phyloP scores from a whole-genome alignment of 2,113 vertebrate genomes.

The Canis aureus region DNA sequence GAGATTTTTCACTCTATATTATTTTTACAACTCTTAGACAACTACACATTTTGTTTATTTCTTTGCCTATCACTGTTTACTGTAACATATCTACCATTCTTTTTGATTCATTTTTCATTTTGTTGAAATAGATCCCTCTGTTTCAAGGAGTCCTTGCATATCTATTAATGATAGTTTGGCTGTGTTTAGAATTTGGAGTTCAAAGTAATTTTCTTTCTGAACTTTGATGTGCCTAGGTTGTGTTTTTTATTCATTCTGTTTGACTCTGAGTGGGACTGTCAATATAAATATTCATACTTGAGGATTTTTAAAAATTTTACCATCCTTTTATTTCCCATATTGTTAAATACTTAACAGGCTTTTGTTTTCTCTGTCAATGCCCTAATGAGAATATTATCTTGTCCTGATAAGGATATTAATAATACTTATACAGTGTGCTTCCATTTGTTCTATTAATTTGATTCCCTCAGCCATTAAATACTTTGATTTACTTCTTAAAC shows the following conservation, averaged over 20 bases:
- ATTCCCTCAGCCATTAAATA: neutral
- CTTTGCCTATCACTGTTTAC: neutral
- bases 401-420: neutral
- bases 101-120: neutral
- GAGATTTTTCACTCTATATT: neutral
- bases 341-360: neutral
- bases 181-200: neutral
- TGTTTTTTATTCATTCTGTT: neutral
- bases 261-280: neutral
- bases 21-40: neutral
- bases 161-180: neutral
- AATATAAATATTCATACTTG: neutral
- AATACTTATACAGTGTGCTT: too few relatives aligned
- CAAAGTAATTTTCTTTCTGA: neutral
- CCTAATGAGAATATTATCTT: neutral
- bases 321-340: neutral
- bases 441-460: neutral
- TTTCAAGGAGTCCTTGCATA: neutral
- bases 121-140: neutral
- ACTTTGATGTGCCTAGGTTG: neutral
- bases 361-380: neutral
- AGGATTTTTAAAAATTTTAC: neutral
- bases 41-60: neutral
- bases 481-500: neutral
- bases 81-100: neutral